Base-by-base conservation (phyloP, 2,888 invertebrate species). In the Pseudeuparius sepicola region DNA sequence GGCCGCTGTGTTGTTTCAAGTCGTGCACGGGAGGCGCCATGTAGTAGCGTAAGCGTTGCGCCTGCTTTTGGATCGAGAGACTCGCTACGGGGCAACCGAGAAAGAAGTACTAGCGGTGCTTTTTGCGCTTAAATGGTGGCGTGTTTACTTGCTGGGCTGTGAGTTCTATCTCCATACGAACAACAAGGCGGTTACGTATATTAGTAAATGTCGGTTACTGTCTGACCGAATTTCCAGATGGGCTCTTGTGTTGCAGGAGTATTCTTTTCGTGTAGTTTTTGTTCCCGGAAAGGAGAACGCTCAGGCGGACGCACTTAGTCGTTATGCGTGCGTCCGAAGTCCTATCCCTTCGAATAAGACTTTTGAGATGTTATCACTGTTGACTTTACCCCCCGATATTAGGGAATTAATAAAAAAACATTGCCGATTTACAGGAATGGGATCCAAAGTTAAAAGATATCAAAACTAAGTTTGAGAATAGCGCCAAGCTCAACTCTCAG, bases 271-370 rank as follows among this genome's bases (percentile, higher is more conserved):
- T n/a, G n/a, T n/a, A n/a, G n/a, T n/a, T 24, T 24, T 24, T 24
- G n/a, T 24, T 4, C 25, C 25, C 10, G 25, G 25, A 5, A 10
- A 12, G 11, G 14, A 16, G 26, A 34, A 15, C 18, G 11, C n/a
- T 9, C 11, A 12, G 17, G 34, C 26, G 15, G 26, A 26, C 13
- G 34, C 34, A 5, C 26, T 34, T 25, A 25, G 16, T 14, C 11
- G 34, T n/a, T 16, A 34, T 18, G 28, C 34, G 4, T 28, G 34
- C 24, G 34, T 26, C 16, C 24, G 34, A 15, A 26, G 7, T 13
- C 18, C 34, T 7, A 27, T 17, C n/a, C 13, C 34, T 6, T 18
- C 25, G 7, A 15, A 34, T 24, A 24, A 24, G 12, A 24, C 12
- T 24, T 24, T 24, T 9, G 25, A 9, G 25, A 24, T 24, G 5